Conservation (phyloP, 1,140 invertebrate species). For the Drosophila sturtevanti region DNA sequence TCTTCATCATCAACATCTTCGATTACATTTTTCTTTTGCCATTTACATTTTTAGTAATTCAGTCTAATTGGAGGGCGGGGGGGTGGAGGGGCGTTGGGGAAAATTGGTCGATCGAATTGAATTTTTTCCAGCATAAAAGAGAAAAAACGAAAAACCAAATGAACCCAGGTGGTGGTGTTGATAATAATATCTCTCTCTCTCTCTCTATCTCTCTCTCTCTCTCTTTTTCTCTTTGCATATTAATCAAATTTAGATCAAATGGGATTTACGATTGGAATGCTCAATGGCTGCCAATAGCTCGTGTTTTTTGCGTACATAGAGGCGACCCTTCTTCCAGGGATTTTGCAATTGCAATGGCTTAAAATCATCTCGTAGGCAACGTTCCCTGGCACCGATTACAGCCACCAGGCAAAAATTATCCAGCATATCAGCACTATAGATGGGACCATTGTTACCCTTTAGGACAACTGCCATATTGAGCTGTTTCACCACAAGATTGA, state of each 20-base stretch:
- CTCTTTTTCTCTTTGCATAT: too few relatives aligned
- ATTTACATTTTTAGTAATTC: slow-evolving; percentile 67
- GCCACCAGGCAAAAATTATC: slow-evolving; percentile 96
- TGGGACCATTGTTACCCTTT: slow-evolving; percentile 89
- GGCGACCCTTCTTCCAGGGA: slow-evolving; percentile 95
- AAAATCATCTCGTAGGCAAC: slow-evolving; percentile 96
- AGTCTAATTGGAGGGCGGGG: slow-evolving; percentile 65
- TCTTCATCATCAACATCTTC: background rate
- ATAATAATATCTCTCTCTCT: background rate
- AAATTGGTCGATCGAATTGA: slow-evolving; percentile 58
- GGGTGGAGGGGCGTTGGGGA: slow-evolving; percentile 24
- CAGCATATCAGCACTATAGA: slow-evolving; percentile 91
- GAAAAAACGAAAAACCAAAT: slow-evolving; percentile 29
- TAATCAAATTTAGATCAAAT: slow-evolving; percentile 66
- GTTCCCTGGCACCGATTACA: slow-evolving; percentile 95
- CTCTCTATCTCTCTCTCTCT: too few relatives aligned
- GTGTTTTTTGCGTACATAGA: slow-evolving; percentile 95
- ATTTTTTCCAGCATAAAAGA: slow-evolving; percentile 12
- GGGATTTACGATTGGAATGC: slow-evolving; percentile 90
- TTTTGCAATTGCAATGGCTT: slow-evolving; percentile 95
- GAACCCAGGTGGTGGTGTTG: slow-evolving; percentile 26
- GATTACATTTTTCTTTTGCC: slow-evolving; percentile 43
- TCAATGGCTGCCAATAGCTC: slow-evolving; percentile 94
- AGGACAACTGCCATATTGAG: slow-evolving; percentile 95
- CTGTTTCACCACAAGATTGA: slow-evolving; percentile 96